Conservation (phyloP, 2,888 invertebrate genomes). For the Mechanitis mazaeus region DNA sequence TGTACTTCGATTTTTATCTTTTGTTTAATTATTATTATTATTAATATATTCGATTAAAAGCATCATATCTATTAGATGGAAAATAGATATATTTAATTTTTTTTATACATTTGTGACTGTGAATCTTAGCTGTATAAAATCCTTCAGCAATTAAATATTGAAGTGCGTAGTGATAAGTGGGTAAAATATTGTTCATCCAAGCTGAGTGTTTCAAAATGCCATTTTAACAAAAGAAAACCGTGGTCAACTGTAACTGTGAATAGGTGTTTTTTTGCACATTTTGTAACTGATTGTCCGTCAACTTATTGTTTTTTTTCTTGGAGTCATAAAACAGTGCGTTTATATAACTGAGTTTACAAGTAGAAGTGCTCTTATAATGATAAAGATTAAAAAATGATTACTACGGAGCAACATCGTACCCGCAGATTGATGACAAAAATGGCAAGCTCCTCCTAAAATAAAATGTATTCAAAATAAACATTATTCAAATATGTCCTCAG, state of each 20-base stretch:
- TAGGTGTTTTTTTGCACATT: no score
- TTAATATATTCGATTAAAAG: no score
- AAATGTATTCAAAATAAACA: constrained; percentile 32
- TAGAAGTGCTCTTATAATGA: constrained; percentile 15
- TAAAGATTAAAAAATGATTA: constrained; percentile 7
- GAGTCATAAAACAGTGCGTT: neutral
- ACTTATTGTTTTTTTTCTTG: no score
- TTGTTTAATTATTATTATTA: no score
- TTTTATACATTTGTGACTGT: no score
- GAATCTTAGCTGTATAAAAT: no score
- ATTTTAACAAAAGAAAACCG: constrained; percentile 4
- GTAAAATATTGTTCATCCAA: constrained; percentile 24
- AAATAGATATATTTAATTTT: no score
- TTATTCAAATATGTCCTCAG: constrained; percentile 22
- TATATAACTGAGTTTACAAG: neutral
- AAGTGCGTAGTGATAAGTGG: neutral
- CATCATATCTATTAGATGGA: neutral
- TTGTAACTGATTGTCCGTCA: no score
- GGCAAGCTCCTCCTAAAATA: constrained; percentile 69
- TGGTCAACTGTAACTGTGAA: no score
- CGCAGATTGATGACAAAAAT: constrained; percentile 65
- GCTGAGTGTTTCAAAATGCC: constrained; percentile 20
- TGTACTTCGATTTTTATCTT: neutral
- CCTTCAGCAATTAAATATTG: no score
- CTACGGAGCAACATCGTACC: constrained; percentile 38